Conservation (phyloP, 2,113 vertebrate genomes). For the Bubo blakistoni region DNA sequence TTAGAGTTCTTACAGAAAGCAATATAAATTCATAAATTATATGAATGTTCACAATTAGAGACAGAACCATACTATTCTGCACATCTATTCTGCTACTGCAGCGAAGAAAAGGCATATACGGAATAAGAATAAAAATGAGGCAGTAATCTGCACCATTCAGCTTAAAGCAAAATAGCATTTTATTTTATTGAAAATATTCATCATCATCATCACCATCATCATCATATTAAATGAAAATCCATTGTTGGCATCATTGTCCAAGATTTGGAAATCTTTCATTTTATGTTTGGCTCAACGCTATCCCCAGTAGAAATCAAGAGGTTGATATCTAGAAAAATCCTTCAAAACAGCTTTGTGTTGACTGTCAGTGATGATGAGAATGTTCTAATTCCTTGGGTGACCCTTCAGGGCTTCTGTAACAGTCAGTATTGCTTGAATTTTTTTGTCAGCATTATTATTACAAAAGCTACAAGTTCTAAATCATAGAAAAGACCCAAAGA, state of each 20-base stretch:
- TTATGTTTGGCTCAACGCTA: neutral
- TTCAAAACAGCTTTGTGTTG: neutral
- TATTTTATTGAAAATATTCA: neutral
- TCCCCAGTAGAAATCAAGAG: neutral
- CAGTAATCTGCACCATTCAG: neutral
- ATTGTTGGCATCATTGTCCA: neutral
- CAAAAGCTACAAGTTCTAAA: neutral
- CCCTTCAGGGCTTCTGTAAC: neutral
- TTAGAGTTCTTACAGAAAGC: neutral
- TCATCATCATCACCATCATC: neutral
- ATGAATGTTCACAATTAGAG: neutral
- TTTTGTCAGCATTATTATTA: neutral
- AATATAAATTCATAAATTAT: neutral
- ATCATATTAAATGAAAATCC: neutral
- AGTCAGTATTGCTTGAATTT: neutral
- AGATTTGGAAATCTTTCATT: neutral
- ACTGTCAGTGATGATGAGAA: neutral
- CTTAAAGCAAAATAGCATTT: neutral
- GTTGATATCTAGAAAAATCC: neutral
- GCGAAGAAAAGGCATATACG: neutral
- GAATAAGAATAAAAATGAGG: neutral
- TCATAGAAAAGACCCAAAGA: neutral
- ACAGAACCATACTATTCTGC: neutral
- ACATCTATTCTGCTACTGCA: neutral
- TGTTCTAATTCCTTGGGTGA: neutral